Base-by-base conservation (phyloP, 2,888 invertebrate species). In the Conops quadrifasciatus region DNA sequence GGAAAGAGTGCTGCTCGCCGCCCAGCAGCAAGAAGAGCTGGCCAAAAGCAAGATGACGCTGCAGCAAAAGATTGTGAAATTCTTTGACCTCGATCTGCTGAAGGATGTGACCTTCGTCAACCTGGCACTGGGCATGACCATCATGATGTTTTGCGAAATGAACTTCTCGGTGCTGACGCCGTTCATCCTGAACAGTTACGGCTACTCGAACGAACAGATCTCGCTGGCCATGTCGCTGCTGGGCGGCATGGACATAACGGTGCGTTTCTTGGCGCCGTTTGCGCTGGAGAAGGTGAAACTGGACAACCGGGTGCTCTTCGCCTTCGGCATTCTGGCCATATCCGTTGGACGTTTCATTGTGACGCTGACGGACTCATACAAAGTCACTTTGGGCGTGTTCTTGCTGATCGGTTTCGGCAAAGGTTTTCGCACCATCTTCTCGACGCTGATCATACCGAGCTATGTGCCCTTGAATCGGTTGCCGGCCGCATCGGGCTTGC, bases 161-260 rank as follows among this genome's bases (percentile, higher is more conserved):
- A 93, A 93, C 81, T 93, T 93, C 82, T 91, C 92, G 0, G 88
- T 92, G 62, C 80, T 93, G 66, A 92, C 92, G 0, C 92, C 93
- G 0, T 91, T 92, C 76, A 91, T 93, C 70, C 85, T 93, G 4
- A 88, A 89, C 45, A 91, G 91, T 76, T 91, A 89, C 75, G 89
- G 90, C 0, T 89, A 90, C 78, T 83, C 83, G 1, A 80, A 84
- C n/a, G 11, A 45, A 0, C 79, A 92, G 84, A 89, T 90, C 2
- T 92, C 93, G 0, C 83, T 89, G 15, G 90, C 90, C 70, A 92
- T 92, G 92, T 92, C 92, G 0, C 80, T 91, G 59, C 85, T 92
- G 71, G 92, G 89, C 15, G 89, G 89, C 64, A 88, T 91, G 69
- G 93, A 93, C 77, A 89, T 92, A 47, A 83, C 87, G 30, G 89